Evolutionary conservation across 1,140 invertebrate genomes (phyloP).

Genomic region (Oedothorax gibbosus): DNA sequence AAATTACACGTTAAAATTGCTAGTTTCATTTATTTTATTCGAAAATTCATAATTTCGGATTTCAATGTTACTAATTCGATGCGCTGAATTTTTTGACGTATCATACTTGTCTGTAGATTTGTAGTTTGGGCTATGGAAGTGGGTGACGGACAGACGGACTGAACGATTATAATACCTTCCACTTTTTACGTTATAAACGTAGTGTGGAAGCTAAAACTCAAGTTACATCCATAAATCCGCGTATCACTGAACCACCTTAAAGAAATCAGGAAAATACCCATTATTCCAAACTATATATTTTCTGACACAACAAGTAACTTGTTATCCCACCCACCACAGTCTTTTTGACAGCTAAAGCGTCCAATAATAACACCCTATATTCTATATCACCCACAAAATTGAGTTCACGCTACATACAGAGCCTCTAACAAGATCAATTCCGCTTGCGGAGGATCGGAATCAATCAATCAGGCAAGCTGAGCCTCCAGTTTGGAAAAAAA

Average conservation of each 20-base stretch:
- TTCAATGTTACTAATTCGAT: too few species aligned
- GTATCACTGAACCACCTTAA: background rate
- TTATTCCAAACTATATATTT: background rate
- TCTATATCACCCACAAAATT: background rate
- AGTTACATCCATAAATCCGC: too few species aligned
- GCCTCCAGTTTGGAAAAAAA: conserved; percentile 12
- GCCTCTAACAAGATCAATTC: conserved; percentile 5
- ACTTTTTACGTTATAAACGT: too few species aligned
- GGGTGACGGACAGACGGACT: too few species aligned
- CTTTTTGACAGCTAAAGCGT: background rate
- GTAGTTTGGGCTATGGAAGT: too few species aligned
- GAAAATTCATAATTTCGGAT: too few species aligned
- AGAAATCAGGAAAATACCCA: background rate
- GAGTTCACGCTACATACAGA: background rate
- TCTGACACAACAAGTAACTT: background rate
- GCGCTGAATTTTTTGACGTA: too few species aligned
- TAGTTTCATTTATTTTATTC: too few species aligned
- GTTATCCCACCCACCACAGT: background rate
- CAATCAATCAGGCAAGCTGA: conserved; percentile 14
- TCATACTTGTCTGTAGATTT: too few species aligned
- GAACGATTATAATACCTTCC: too few species aligned
- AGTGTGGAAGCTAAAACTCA: too few species aligned
- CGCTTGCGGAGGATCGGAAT: conserved; percentile 1
- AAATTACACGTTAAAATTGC: too few species aligned
- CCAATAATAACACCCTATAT: background rate